Conservation (phyloP, 2,113 vertebrate species). For the Tympanuchus pallidicinctus region DNA sequence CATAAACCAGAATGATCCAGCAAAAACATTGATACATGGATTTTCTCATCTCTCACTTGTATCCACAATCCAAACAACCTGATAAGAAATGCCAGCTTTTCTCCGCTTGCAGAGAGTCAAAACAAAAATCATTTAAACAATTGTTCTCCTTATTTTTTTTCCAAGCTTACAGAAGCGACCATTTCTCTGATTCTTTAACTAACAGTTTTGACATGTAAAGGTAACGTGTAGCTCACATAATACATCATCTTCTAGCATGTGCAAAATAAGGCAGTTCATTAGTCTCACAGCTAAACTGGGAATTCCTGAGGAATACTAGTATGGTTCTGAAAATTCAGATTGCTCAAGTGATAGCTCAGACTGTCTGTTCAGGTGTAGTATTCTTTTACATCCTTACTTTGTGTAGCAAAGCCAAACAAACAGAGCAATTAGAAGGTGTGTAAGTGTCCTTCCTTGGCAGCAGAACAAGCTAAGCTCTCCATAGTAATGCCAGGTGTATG, state of each 20-base stretch:
- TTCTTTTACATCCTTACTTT: background rate
- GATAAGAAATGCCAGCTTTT: slow-evolving; percentile 6
- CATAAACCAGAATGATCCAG: background rate
- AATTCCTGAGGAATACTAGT: background rate
- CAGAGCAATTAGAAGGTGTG: background rate
- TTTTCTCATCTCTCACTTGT: slow-evolving; percentile 3
- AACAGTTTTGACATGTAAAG: background rate
- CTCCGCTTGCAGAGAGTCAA: background rate
- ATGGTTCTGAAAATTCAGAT: background rate
- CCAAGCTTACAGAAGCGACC: background rate
- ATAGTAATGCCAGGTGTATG: background rate
- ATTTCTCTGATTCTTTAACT: background rate
- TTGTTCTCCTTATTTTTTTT: background rate
- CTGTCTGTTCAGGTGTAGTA: background rate
- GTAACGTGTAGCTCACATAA: background rate
- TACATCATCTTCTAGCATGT: background rate
- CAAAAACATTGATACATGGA: background rate
- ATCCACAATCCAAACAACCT: background rate
- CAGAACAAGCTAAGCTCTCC: background rate
- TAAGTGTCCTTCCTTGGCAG: background rate
- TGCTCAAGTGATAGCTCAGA: background rate
- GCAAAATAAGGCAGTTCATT: background rate
- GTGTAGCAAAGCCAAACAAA: background rate
- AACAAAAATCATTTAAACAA: background rate
- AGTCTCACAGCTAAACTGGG: background rate